Base-by-base conservation (phyloP, 2,797 vertebrate species). In the Gobionotothen gibberifrons region DNA sequence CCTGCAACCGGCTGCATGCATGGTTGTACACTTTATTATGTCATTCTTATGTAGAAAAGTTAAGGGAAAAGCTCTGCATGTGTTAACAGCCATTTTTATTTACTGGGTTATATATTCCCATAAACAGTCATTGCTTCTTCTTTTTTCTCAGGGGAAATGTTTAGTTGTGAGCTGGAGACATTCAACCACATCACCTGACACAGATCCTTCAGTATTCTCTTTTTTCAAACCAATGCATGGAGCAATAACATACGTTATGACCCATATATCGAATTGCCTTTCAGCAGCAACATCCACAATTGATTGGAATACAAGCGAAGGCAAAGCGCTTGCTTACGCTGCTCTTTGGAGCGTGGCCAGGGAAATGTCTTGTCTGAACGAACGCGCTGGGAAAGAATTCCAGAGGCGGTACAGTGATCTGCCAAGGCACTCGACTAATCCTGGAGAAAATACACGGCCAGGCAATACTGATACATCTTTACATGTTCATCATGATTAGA, bases 301-400 rank as follows among this genome's bases (percentile, higher is more conserved):
- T 86, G 81, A 90, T 85, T 86, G 70, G 82, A 79, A 78, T 55
- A 71, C 64, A 72, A 78, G 78, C 32, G 65, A 44, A 82, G 76
- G 77, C 59, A 71, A 76, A 76, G 66, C 5, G 15, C 36, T 60
- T 51, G 76, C 75, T 85, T 76, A 69, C 36, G 56, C 70, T 65
- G 71, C 66, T 78, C 68, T 76, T 78, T 88, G 87, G 88, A 85
- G 69, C 64, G 54, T 26, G 26, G 84, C 80, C 83, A 85, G 77
- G 67, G 71, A 84, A 82, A 75, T 49, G 79, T 79, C 56, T 62
- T 22, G 51, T 74, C 62, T 53, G 51, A 85, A 60, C 62, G 29
- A 72, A 83, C 47, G 16, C 1, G 17, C 56, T 43, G 67, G 0
- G 5, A 43, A 56, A 56, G 62, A 60, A 74, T 81, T 58, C 77